phyloP scores from a whole-genome alignment of 2,888 invertebrate species.

The Melikaiella ostensackeni region DNA sequence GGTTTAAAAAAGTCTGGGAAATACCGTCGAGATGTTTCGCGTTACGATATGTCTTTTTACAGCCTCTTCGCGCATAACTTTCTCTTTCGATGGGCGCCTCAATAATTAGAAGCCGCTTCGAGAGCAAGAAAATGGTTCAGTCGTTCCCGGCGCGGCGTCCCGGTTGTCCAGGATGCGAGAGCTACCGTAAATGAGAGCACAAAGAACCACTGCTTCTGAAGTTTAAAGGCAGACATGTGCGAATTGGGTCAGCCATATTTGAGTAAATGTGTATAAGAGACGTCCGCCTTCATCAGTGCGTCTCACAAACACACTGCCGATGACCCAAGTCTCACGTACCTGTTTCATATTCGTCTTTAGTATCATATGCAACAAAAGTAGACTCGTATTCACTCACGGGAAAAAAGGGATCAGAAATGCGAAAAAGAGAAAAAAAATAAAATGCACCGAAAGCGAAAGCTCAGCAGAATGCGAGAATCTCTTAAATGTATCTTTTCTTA shows the following conservation, averaged over 20 bases:
- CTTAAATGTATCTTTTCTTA: not conserved
- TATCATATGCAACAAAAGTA: constrained; percentile 12
- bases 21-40: constrained; percentile 11
- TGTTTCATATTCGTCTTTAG: constrained; percentile 11
- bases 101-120: constrained; percentile 23
- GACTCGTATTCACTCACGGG: not conserved
- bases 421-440: not conserved
- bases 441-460: not conserved
- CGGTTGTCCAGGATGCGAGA: not conserved
- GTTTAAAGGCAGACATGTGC: not conserved
- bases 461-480: not conserved
- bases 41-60: constrained; percentile 18
- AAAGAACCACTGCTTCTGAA: constrained; percentile 2
- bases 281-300: not conserved
- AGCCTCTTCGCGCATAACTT: constrained; percentile 21
- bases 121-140: constrained; percentile 17
- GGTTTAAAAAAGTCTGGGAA: constrained; percentile 21
- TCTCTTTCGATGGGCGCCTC: constrained; percentile 31
- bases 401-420: not conserved
- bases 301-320: constrained; percentile 13
- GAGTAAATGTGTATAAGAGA: constrained; percentile 18
- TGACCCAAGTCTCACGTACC: constrained; percentile 13
- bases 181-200: constrained; percentile 3
- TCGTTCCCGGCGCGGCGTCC: not conserved
- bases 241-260: constrained; percentile 25